phyloP scores from a whole-genome alignment of 2,113 vertebrate genomes.

The Gallinago paraguaiae region DNA sequence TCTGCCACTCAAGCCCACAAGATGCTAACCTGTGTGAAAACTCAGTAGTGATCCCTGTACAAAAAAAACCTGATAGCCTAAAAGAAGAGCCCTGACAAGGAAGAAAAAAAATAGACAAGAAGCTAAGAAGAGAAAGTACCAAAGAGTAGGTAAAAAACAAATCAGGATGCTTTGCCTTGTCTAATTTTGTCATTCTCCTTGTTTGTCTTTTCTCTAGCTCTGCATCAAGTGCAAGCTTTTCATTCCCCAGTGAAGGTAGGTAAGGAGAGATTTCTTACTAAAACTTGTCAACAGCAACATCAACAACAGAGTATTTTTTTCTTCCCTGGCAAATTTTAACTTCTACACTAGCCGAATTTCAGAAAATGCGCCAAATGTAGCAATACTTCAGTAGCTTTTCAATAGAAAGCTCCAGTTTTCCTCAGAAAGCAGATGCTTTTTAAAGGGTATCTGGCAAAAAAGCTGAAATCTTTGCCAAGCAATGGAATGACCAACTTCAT shows the following conservation, averaged over 20 bases:
- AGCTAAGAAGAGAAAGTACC: neutral
- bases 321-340: neutral
- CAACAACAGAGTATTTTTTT: neutral
- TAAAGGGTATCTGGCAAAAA: neutral
- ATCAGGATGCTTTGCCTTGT: neutral
- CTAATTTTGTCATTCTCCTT: conserved; percentile 21
- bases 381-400: neutral
- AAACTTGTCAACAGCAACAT: neutral
- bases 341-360: neutral
- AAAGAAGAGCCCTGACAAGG: neutral
- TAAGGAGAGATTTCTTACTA: neutral
- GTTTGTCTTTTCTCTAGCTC: neutral
- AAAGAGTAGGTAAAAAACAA: neutral
- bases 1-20: neutral
- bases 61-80: neutral
- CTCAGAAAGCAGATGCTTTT: neutral
- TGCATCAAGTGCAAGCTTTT: neutral
- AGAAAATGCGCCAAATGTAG: neutral
- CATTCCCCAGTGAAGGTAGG: neutral
- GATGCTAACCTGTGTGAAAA: neutral
- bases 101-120: neutral
- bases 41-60: neutral
- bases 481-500: neutral
- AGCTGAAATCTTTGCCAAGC: neutral
- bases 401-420: neutral